Base-by-base conservation (phyloP, 2,113 vertebrate species). In the Syrrhaptes paradoxus region DNA sequence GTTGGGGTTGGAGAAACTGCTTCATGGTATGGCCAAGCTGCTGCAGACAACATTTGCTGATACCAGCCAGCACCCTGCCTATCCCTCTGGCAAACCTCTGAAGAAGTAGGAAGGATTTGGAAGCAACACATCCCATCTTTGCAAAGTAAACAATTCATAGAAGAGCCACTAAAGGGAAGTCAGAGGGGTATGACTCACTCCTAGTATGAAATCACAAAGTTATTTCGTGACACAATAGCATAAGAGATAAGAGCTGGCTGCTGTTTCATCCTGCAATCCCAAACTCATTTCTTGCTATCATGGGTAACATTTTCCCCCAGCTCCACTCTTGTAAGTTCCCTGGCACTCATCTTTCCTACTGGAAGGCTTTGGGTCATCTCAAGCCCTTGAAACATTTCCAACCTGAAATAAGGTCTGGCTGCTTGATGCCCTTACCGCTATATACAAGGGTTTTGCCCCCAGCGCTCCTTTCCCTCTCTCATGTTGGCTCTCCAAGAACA, bases 121-220 rank as follows among this genome's bases (percentile, higher is more conserved):
- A 93, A 87, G 70, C 46, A 86, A 65, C n/a, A 62, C 1, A 13
- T 46, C 77, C 55, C 70, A 41, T n/a, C 70, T 54, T 45, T 71
- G 29, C 38, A 71, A 46, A 90, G 62, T 68, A 95, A 95, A 90
- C 86, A 92, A 52, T 91, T 93, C 73, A 94, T 52, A 91, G 93
- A 96, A 97, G 57, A 87, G 65, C 34, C 32, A 43, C 24, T 4
- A 52, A 89, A 85, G 73, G 80, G 84, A 97, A 94, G 87, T 93
- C 78, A 78, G 48, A 71, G 73, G 51, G 34, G 2, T 17, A 78
- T 96, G 90, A 94, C 85, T 96, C 92, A 91, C 34, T 78, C n/a
- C 21, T 17, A 2, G 2, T 17, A 45, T 14, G 75, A 84, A 66
- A 55, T 87, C 57, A 67, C 4, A 2, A 66, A 54, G 1, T 38